phyloP scores from a whole-genome alignment of 2,888 invertebrate genomes.

The Smittia aterrima region DNA sequence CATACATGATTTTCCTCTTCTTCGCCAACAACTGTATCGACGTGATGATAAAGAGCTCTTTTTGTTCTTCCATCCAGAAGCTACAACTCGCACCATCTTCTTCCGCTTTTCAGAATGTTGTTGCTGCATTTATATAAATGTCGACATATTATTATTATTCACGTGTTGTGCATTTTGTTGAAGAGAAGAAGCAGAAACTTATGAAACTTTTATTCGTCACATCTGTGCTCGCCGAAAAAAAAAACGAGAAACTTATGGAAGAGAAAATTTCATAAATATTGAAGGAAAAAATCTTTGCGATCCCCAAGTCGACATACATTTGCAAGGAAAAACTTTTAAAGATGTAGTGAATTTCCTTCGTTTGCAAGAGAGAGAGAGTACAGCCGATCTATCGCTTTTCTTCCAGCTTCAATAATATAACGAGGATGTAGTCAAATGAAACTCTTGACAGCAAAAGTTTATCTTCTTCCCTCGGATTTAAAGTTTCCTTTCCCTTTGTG shows the following conservation, averaged over 20 bases:
- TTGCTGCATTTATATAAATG: constrained; percentile 34
- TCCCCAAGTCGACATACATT: background rate
- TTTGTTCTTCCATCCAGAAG: constrained; percentile 4
- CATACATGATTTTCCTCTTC: background rate
- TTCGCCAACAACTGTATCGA: constrained; percentile 28
- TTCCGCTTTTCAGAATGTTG: background rate
- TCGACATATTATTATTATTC: constrained; percentile 37
- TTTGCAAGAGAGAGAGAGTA: background rate
- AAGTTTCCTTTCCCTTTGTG: background rate
- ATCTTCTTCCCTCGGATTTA: background rate
- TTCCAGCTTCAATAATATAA: background rate
- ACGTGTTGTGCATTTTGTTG: constrained; percentile 33
- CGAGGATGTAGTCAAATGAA: constrained; percentile 17
- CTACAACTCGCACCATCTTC: background rate
- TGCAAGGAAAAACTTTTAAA: background rate
- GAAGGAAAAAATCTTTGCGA: background rate
- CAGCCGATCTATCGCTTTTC: background rate
- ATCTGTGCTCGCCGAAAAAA: constrained; percentile 30
- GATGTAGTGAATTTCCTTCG: background rate
- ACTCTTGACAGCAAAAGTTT: constrained; percentile 7
- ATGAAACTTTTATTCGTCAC: constrained; percentile 39
- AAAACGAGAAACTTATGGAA: constrained; percentile 10
- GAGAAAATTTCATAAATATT: constrained; percentile 34
- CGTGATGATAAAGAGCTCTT: constrained; percentile 38
- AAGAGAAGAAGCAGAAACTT: background rate